Base-by-base conservation (phyloP, 2,113 vertebrate genomes). In the Gambusia affinis region DNA sequence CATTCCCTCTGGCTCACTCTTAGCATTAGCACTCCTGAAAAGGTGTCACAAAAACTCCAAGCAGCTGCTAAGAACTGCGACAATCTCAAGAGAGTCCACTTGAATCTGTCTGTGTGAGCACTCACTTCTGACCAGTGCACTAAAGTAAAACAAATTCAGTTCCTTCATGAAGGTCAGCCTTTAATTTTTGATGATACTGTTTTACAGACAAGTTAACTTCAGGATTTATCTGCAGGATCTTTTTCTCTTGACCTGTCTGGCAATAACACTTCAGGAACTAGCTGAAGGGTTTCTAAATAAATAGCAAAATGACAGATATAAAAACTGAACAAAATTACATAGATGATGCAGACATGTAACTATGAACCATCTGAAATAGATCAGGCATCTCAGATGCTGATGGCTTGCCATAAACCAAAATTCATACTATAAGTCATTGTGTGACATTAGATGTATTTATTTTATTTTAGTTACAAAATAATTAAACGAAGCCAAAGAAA, bases 21-120 rank as follows among this genome's bases (percentile, higher is more conserved):
- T 78, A 90, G 91, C 93, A 94, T 94, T 94, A 94, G 89, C 92
- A 85, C 92, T 83, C 78, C 73, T 68, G 75, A 86, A 79, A 83
- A 92, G 87, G 90, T 81, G 91, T 83, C 82, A 90, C 89, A 87
- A 84, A 87, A 91, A 90, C 88, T 91, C 78, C 70, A 5, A 71
- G 76, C 87, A 73, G 81, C 79, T 27, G 81, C 84, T 84, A 88
- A 87, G 85, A 90, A 91, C 69, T 64, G 71, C 87, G 31, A 76
- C 67, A 11, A 65, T 29, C 86, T 83, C 73, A 1, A 0, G 73
- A 60, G 83, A 75, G 30, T 1, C 24, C 51, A n/a, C 76, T 60
- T 31, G 12, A 15, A 27, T 72, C 37, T 57, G n/a, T 73, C 39
- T 47, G 33, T 68, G 44, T 66, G 60, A 68, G 30, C 37, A 24